These are phyloP conservation scores for Zalophus californianus DNA, from an alignment of 2,797 vertebrate species.

Conservation along the genomic window DNA sequence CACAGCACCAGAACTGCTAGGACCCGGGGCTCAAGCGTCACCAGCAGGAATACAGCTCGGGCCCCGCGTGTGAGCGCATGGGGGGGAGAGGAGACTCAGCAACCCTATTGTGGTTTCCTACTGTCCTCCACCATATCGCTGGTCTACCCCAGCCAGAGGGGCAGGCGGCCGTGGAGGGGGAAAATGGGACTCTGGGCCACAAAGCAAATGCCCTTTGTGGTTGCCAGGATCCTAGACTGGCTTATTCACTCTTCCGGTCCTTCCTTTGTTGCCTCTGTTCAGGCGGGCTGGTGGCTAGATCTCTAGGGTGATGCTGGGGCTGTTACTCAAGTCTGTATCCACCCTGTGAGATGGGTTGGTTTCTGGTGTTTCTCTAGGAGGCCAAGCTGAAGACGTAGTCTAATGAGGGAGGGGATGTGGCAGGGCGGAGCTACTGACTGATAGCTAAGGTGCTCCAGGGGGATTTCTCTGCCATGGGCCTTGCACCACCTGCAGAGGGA, in stretches of 20 bases:
- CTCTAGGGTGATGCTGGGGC: background rate
- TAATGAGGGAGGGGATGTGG: background rate
- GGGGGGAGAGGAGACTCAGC: background rate
- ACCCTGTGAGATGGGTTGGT: background rate
- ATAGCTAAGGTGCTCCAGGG: background rate
- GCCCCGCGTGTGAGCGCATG: background rate
- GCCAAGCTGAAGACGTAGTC: background rate
- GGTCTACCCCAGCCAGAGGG: background rate
- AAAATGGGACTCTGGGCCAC: background rate
- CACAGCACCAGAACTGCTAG: background rate
- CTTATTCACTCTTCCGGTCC: background rate
- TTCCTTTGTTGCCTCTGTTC: background rate
- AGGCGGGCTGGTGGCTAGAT: background rate
- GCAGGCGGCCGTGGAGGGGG: background rate
- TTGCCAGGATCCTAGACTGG: background rate
- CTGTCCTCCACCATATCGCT: background rate
- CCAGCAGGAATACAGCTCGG: background rate
- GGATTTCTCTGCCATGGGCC: background rate
- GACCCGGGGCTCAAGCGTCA: background rate
- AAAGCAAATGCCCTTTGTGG: background rate
- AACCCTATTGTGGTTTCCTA: background rate
- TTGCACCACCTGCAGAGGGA: background rate
- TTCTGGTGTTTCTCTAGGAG: conserved; percentile 3
- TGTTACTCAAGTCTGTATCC: background rate
- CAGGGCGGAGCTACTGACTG: background rate